Base-by-base conservation (phyloP, 1,140 invertebrate genomes). In the Drosophila persimilis region DNA sequence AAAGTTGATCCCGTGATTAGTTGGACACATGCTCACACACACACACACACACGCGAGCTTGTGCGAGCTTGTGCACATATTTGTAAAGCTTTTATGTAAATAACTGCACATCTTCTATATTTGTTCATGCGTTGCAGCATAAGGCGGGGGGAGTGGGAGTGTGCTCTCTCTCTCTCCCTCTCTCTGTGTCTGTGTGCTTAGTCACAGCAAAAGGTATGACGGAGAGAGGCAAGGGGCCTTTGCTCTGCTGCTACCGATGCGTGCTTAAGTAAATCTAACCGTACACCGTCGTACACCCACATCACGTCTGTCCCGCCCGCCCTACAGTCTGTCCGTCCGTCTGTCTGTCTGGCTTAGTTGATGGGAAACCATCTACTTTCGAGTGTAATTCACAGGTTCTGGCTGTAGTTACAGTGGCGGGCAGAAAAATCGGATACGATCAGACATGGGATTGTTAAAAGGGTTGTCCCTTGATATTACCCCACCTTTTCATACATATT, bases 61-160 rank as follows among this genome's bases (percentile, higher is more conserved):
- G n/a, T n/a, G n/a, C n/a, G n/a, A 56, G 65, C 61, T 65, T 67
- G 51, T 76, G 72, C 55, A 76, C 63, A 76, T 76, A 74, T 81
- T 81, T 77, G 63, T 60, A 76, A 55, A 75, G 54, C 55, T 73
- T 78, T 83, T 73, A 79, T 84, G 58, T 63, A 71, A 78, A 84
- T 66, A 75, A 74, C 64, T 64, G 74, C 69, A 81, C 62, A 65
- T 84, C 64, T 75, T 75, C 50, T 74, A 53, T 66, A 75, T 79
- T 76, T 67, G 43, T 53, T 65, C 61, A 59, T 66, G 72, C 72
- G 72, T 74, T 74, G 29, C 69, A 73, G 52, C 57, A 72, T 31
- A 51, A 55, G 58, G 52, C 65, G 41, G 3, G 15, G 41, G 3
- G 15, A 13, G 45, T 8, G 11, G 11, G 4, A 39, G 24, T 26